Evolutionary conservation across 23 tunicate genomes (phyloP), one percentile per base, ranked within the genome.

Genomic region (Halocynthia roretzi): DNA sequence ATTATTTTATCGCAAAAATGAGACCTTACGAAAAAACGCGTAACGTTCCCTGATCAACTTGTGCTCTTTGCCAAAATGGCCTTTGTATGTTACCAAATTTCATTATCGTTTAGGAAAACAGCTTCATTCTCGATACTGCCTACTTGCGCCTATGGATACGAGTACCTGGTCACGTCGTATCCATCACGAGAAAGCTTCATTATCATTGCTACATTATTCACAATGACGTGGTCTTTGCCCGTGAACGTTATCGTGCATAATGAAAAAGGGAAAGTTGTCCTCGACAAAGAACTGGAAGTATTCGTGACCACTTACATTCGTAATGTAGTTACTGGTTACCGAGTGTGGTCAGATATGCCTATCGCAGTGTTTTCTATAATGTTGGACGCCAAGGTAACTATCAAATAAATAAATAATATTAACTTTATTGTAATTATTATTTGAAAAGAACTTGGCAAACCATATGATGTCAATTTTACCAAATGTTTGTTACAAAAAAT

Each of bases 61-160:
- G 44, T 31, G 44, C 44, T 31, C 44, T 31, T 31, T 31, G 4
- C 4, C 1, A 31, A 31, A 31, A 31, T 31, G 44, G 44, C 44
- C 44, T 31, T 4, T 31, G 44, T 31, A 0, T 31, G 44, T 31
- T 31, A 31, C 44, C 44, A 31, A 31, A 31, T 31, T 31, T 31
- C 44, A 4, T 31, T 31, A 31, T 31, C 44, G 44, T 31, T 31
- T 31, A 80, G 83, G 44, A 68, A 53, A 67, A 31, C 54, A 63
- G 83, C 83, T 15, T 67, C 83, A 11, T 20, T 67, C 57, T 69
- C 83, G 9, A 52, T 67, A 21, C 57, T 80, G 10, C 83, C 83
- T 15, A 69, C 18, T 7, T 80, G 83, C 54, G 83, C 83, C 7
- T 51, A 23, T 49, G 83, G 83, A 1, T 6, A 54, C 7, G 83